Percentiles rank a stretch among this genome's conserved stretches.
phyloP scores from a whole-genome alignment of 2,113 vertebrate species.

The Ochotona princeps region DNA sequence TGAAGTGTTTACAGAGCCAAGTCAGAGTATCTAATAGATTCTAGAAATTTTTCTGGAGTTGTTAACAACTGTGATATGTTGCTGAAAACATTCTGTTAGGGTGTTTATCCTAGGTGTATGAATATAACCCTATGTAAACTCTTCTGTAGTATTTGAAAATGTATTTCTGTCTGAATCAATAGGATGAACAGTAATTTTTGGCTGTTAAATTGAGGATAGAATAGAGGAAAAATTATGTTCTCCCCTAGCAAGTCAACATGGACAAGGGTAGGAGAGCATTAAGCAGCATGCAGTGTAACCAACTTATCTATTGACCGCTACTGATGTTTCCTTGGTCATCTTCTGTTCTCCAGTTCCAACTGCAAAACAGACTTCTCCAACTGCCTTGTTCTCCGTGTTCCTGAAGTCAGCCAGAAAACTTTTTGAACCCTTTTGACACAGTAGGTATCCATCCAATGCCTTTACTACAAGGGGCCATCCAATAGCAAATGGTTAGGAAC shows the following conservation, averaged over 20 bases:
- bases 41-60: not conserved
- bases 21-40: not conserved
- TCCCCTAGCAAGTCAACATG: not conserved
- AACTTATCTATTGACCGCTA: not conserved
- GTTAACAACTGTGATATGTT: not conserved
- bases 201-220: conserved; percentile 32
- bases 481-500: conserved; percentile 37
- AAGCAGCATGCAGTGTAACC: not conserved
- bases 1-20: not conserved
- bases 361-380: not conserved
- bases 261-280: conserved; percentile 7
- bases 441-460: not conserved
- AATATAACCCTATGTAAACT: not conserved
- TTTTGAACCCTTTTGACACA: not conserved
- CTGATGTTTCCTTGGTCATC: not conserved
- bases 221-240: conserved; percentile 8
- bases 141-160: not conserved
- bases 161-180: not conserved
- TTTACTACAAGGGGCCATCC: not conserved
- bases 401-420: conserved; percentile 27
- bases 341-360: not conserved
- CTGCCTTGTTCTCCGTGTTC: not conserved
- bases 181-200: not conserved
- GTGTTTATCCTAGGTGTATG: not conserved
- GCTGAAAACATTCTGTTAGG: not conserved